A percentile compares a stretch with the other conserved stretches of the same genome.
Evolutionary conservation across 1,140 invertebrate genomes (phyloP).

Genomic region (Daktulosphaira vitifoliae): DNA sequence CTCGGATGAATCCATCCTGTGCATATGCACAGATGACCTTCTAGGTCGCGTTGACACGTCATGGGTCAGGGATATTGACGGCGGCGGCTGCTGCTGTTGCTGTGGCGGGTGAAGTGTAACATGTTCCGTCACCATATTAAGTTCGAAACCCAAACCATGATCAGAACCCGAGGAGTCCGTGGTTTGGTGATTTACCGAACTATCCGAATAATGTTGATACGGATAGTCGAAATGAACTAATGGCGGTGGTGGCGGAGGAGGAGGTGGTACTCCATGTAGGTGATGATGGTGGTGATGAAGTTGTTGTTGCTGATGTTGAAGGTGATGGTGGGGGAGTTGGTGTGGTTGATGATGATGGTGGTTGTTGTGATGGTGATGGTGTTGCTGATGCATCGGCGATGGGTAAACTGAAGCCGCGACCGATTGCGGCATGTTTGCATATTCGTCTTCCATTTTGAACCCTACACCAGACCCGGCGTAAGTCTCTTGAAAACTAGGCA

Average conservation of each 20-base stretch:
- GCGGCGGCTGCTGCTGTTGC: slow-evolving; percentile 51
- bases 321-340: slow-evolving; percentile 37
- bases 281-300: slow-evolving; percentile 35
- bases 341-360: slow-evolving; percentile 34
- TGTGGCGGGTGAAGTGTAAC: slow-evolving; percentile 55
- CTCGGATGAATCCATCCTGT: background rate
- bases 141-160: slow-evolving; percentile 45
- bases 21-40: background rate
- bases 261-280: slow-evolving; percentile 34
- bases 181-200: slow-evolving; percentile 46
- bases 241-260: slow-evolving; percentile 44
- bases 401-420: slow-evolving; percentile 29
- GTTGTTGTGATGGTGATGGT: slow-evolving; percentile 38
- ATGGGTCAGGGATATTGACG: background rate
- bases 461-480: slow-evolving; percentile 38
- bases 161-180: slow-evolving; percentile 39
- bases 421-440: slow-evolving; percentile 48
- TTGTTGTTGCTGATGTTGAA: slow-evolving; percentile 38
- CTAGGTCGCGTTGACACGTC: background rate
- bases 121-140: slow-evolving; percentile 48
- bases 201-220: slow-evolving; percentile 46
- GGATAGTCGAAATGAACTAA: slow-evolving; percentile 40
- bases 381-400: slow-evolving; percentile 27
- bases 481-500: slow-evolving; percentile 43
- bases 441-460: slow-evolving; percentile 49